Evolutionary conservation across 2,888 invertebrate genomes (phyloP).

Genomic region (Adelphocoris suturalis): DNA sequence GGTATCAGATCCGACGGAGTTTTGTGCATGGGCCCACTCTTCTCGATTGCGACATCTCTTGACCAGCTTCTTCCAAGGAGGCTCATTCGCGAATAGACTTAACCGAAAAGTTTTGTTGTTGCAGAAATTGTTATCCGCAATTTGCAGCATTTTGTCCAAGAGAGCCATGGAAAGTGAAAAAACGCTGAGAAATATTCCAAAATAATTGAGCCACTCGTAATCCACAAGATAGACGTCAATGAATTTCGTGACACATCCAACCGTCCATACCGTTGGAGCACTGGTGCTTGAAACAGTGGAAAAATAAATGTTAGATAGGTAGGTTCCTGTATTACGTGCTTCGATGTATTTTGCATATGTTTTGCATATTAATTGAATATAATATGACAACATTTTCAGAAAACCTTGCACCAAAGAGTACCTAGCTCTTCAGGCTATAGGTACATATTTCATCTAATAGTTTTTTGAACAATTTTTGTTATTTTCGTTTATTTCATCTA

Average conservation of each 20-base stretch:
- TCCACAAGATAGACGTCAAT: slow-evolving; percentile 19
- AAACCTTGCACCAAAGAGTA: too few species aligned
- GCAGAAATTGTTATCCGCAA: slow-evolving; percentile 31
- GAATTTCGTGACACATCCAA: slow-evolving; percentile 31
- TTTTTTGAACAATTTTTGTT: too few species aligned
- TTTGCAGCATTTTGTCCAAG: slow-evolving; percentile 33
- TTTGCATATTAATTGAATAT: too few species aligned
- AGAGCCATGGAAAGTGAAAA: slow-evolving; percentile 18
- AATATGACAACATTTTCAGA: too few species aligned
- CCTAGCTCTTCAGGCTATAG: too few species aligned
- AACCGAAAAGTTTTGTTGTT: not conserved
- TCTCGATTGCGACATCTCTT: not conserved
- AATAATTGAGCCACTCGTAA: slow-evolving; percentile 40
- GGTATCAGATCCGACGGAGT: not conserved
- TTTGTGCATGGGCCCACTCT: not conserved
- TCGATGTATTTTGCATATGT: too few species aligned
- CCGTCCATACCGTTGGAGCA: slow-evolving; percentile 13
- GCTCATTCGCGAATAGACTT: not conserved
- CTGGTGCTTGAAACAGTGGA: slow-evolving; percentile 12
- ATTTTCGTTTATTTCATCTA: too few species aligned
- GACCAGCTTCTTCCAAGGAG: not conserved
- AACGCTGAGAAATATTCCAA: not conserved
- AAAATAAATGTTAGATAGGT: not conserved
- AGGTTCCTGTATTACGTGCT: too few species aligned
- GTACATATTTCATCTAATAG: too few species aligned